Base-by-base conservation (phyloP, 2,113 vertebrate species). In the Sterrhoptilus dennistouni region DNA sequence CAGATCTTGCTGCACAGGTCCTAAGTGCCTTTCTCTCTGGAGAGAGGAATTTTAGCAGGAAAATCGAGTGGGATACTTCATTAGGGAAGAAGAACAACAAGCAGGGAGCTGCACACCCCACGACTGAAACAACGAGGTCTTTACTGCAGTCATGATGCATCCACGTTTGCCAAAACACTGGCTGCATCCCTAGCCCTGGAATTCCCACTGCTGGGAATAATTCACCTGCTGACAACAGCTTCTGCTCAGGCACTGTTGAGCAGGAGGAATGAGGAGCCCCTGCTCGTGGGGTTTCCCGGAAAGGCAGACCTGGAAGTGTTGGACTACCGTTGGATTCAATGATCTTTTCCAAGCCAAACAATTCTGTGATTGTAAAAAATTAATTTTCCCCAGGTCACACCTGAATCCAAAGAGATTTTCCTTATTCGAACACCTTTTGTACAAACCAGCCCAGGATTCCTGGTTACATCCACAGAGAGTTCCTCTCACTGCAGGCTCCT, bases 71-170 rank as follows among this genome's bases (percentile, higher is more conserved):
- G 47, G 27, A 61, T 31, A 6, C 20, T 61, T 74, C 8, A 45
- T 13, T 14, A 19, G 0, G 5, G 63, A 29, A 31, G 14, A 66
- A 57, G 68, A 70, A 27, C 6, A 56, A 44, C 33, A 75, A 61
- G 54, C 31, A 35, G 54, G 31, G 54, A 83, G 29, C 36, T 35
- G 65, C 78, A 60, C 14, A 21, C 10, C 28, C 44, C 13, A 0
- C 0, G 0, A 28, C 31, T 28, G 44, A 44, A 75, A 60, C 49
- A 36, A 31, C 9, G 16, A 27, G 10, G 27, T 5, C 1, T 49
- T 57, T 20, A 19, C 69, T 60, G 38, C 29, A 9, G 36, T 23
- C 40, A 33, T 27, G 35, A 35, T 15, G 21, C 25, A 60, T 14
- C 36, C 47, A 29, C 36, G 29, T 47, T 60, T 86, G 89, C 71